Evolutionary conservation across 2,888 invertebrate species (phyloP).

Genomic region (Agonum fuliginosum): DNA sequence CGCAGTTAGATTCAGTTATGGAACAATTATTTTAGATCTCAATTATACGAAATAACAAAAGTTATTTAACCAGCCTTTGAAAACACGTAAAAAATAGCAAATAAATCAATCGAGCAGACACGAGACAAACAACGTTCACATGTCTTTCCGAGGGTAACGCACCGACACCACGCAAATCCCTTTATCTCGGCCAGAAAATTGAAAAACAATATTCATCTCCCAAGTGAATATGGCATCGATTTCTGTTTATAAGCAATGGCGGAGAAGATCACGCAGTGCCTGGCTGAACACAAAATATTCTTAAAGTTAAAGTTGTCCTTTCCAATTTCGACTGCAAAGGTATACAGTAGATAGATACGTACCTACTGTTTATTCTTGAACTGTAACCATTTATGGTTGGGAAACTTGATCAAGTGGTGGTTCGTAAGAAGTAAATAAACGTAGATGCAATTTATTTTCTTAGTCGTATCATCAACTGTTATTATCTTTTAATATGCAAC

Average conservation of each 20-base stretch:
- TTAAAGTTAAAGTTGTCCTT: too few relatives aligned
- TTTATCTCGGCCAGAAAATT: slow-evolving; percentile 28
- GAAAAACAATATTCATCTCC: slow-evolving; percentile 46
- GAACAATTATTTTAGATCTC: too few relatives aligned
- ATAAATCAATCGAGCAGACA: slow-evolving; percentile 9
- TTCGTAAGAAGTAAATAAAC: too few relatives aligned
- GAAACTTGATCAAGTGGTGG: too few relatives aligned
- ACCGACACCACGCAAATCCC: slow-evolving; percentile 11
- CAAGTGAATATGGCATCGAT: slow-evolving; percentile 42
- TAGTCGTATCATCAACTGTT: too few relatives aligned
- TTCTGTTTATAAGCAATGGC: slow-evolving; percentile 39
- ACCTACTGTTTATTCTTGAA: too few relatives aligned
- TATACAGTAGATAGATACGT: too few relatives aligned
- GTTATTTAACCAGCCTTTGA: slow-evolving; percentile 1
- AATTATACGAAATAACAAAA: slow-evolving; percentile 15
- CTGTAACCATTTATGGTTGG: too few relatives aligned
- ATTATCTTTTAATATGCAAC: too few relatives aligned
- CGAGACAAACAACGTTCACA: slow-evolving; percentile 22
- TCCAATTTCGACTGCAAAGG: too few relatives aligned
- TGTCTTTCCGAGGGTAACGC: neutral
- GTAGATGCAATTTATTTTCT: too few relatives aligned
- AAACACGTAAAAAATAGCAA: slow-evolving; percentile 13
- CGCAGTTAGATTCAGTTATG: too few relatives aligned
- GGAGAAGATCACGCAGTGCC: slow-evolving; percentile 26
- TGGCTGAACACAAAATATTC: neutral